A percentile compares a stretch with the other conserved stretches of the same genome.
These are phyloP conservation scores for Nothocercus julius DNA, from an alignment of 2,113 vertebrate species.

Conservation along the genomic window DNA sequence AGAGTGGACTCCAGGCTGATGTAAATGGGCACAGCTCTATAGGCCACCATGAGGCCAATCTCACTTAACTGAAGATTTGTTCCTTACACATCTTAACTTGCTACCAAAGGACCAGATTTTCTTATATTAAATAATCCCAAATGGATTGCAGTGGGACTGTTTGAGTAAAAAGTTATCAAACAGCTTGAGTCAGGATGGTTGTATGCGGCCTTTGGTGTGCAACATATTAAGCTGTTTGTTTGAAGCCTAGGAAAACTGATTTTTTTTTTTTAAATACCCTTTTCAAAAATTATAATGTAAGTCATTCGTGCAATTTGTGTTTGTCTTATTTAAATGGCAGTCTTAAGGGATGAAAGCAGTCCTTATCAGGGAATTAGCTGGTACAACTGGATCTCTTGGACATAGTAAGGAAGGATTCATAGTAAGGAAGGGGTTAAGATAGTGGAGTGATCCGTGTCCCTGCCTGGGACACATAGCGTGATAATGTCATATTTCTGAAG, in stretches of 20 bases:
- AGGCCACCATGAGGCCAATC: background rate
- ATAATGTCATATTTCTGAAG: conserved; percentile 52
- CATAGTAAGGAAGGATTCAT: background rate
- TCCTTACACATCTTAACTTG: conserved; percentile 9
- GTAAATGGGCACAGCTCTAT: background rate
- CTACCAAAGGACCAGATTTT: background rate
- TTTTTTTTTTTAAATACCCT: background rate
- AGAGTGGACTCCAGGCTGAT: background rate
- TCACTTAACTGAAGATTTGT: background rate
- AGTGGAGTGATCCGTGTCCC: background rate
- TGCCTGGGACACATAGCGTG: conserved; percentile 44
- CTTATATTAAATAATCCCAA: conserved; percentile 1
- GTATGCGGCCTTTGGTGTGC: background rate
- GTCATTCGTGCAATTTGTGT: background rate
- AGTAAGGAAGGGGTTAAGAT: background rate
- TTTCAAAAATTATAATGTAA: background rate
- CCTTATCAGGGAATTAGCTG: background rate
- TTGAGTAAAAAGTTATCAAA: background rate
- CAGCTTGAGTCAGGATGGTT: background rate
- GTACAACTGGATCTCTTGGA: background rate
- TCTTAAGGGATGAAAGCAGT: background rate
- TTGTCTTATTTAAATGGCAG: background rate
- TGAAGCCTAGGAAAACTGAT: background rate
- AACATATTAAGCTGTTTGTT: background rate
- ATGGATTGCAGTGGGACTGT: conserved; percentile 59